phyloP scores from a whole-genome alignment of 2,797 vertebrate genomes.

The Austrolebias charrua region DNA sequence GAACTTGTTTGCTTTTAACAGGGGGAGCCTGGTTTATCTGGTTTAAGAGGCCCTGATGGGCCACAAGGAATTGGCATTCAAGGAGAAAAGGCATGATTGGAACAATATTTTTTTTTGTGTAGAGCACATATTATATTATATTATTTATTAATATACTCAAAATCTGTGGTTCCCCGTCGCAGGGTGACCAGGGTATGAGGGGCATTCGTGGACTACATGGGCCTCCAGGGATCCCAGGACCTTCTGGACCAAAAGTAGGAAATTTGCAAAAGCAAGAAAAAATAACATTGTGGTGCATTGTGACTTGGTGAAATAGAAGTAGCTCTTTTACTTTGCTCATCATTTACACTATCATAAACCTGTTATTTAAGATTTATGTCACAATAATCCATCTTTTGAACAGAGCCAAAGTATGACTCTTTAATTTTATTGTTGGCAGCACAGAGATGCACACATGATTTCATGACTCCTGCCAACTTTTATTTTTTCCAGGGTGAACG shows the following conservation, averaged over 20 bases:
- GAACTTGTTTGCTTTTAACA: constrained; percentile 42
- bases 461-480: constrained; percentile 26
- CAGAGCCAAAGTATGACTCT: constrained; percentile 15
- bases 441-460: constrained; percentile 3
- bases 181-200: constrained; percentile 91
- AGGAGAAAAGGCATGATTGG: constrained; percentile 84
- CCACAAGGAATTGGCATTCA: constrained; percentile 84
- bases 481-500: constrained; percentile 83
- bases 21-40: constrained; percentile 87
- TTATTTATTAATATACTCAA: neutral
- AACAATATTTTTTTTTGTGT: neutral
- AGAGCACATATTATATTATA: constrained; percentile 3
- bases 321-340: neutral
- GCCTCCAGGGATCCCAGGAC: constrained; percentile 83
- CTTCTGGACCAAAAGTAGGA: constrained; percentile 86
- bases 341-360: neutral
- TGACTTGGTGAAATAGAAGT: neutral
- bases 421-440: constrained; percentile 13
- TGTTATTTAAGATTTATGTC: constrained; percentile 13
- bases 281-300: constrained; percentile 3
- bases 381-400: constrained; percentile 12
- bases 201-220: constrained; percentile 89
- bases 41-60: constrained; percentile 86
- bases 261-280: neutral
- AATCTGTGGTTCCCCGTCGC: constrained; percentile 21